Evolutionary conservation across 1,140 invertebrate genomes (phyloP), one percentile per base, ranked within the genome.

Genomic region (Gryon sp.): DNA sequence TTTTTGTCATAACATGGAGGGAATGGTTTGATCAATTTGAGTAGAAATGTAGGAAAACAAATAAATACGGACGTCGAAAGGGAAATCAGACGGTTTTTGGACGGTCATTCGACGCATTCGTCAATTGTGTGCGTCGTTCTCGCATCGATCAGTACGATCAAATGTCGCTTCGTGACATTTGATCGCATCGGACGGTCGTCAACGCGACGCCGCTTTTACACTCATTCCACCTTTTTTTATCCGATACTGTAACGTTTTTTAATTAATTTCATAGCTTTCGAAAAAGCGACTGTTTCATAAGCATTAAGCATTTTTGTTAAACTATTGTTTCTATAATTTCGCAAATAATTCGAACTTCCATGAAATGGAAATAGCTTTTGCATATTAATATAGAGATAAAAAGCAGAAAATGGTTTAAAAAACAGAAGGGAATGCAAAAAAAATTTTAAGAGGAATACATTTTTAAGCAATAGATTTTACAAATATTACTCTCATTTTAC

Each of bases 111-210:
- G 40, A 57, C 40, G 65, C 75, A 57, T 53, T 53, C 30, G 15
- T 43, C 24, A 70, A 76, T 70, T 53, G 59, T 68, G 53, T 66
- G 68, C 62, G 60, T 70, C 24, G 68, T 52, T 38, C 55, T 45
- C 62, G 36, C 68, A 78, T 73, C 75, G 75, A 78, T 78, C 75
- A 78, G 72, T 73, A 73, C 75, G 68, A 78, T 78, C 68, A 78
- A 78, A 78, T 73, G 68, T 78, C 68, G 19, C 57, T 14, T 8
- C 14, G 55, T 38, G 68, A 77, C 75, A 70, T 77, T 77, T 72
- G 46, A 78, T 78, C 63, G 63, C 63, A 73, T 72, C 62, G 46
- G 76, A 68, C 69, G 69, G 69, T 78, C 68, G 69, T 73, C 76
- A 78, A 78, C 68, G 69, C 69, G 65, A 73, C 76, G 76, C 24